Percentiles rank a stretch among this genome's conserved stretches.
Evolutionary conservation across 2,888 invertebrate genomes (phyloP).

Genomic region (Eupelmus urozonus): DNA sequence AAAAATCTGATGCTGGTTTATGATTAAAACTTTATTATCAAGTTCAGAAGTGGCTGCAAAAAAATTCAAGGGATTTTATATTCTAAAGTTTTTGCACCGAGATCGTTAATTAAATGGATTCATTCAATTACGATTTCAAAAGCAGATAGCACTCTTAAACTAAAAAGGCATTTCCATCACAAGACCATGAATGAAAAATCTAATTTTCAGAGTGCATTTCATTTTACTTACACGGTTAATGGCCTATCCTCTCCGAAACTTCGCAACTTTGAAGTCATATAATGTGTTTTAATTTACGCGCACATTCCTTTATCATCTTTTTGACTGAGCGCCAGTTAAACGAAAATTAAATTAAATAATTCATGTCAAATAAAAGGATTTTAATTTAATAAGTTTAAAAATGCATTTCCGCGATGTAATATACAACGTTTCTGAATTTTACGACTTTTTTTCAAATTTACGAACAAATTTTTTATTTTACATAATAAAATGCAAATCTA

Average conservation of each 20-base stretch:
- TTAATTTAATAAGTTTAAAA: too few species aligned
- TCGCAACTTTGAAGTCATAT: conserved; percentile 5
- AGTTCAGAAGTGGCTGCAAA: too few species aligned
- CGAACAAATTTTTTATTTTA: neutral
- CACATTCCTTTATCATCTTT: neutral
- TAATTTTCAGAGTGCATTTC: conserved; percentile 43
- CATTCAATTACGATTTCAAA: conserved; percentile 28
- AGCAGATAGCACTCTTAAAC: conserved; percentile 21
- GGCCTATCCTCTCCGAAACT: conserved; percentile 29
- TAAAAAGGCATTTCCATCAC: conserved; percentile 9
- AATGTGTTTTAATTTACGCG: conserved; percentile 31
- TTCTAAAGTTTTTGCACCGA: too few species aligned
- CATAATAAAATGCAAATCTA: neutral
- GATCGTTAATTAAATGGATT: conserved; percentile 32
- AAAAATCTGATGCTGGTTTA: too few species aligned
- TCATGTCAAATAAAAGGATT: too few species aligned
- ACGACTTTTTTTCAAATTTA: too few species aligned
- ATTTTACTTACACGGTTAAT: conserved; percentile 41
- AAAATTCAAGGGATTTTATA: too few species aligned
- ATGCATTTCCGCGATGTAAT: too few species aligned
- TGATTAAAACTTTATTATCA: too few species aligned
- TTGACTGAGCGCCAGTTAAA: too few species aligned
- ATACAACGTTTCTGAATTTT: too few species aligned
- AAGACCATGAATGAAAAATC: conserved; percentile 22
- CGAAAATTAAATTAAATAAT: too few species aligned